Evolutionary conservation across 2,113 vertebrate genomes (phyloP).

Genomic region (Dasyprocta punctata): DNA sequence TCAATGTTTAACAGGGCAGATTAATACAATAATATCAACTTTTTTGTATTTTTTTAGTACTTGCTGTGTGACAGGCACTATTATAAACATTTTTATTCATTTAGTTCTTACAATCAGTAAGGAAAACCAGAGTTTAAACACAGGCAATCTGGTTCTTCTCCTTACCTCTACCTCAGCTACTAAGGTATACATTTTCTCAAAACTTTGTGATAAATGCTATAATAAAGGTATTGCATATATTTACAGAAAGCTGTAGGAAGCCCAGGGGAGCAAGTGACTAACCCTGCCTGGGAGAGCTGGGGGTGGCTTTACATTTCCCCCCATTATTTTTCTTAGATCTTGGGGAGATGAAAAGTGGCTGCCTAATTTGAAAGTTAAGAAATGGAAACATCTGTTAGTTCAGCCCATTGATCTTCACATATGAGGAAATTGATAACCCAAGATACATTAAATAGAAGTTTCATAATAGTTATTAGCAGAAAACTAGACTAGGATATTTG

Average conservation of each 20-base stretch:
- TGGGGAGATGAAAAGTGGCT: slow-evolving; percentile 58
- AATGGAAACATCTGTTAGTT: slow-evolving; percentile 64
- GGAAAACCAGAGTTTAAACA: slow-evolving; percentile 50
- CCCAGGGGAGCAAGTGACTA: slow-evolving; percentile 68
- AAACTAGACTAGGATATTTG: slow-evolving; percentile 28
- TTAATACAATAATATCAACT: not conserved
- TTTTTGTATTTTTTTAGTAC: not conserved
- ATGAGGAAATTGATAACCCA: slow-evolving; percentile 41
- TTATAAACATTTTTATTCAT: slow-evolving; percentile 58
- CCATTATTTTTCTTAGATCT: slow-evolving; percentile 66
- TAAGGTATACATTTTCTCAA: not conserved
- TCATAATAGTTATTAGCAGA: slow-evolving; percentile 29
- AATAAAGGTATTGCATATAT: not conserved
- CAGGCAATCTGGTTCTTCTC: slow-evolving; percentile 4
- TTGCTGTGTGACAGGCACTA: slow-evolving; percentile 2
- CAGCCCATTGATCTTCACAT: slow-evolving; percentile 47
- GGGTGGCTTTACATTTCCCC: slow-evolving; percentile 62
- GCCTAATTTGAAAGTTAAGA: slow-evolving; percentile 59
- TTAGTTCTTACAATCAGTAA: slow-evolving; percentile 31
- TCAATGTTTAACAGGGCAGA: not conserved
- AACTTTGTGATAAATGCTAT: not conserved
- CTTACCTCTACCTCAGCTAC: not conserved
- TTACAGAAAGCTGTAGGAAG: not conserved
- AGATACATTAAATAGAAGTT: slow-evolving; percentile 41
- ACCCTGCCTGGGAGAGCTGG: slow-evolving; percentile 53